Evolutionary conservation across 2,113 vertebrate species (phyloP).

Genomic region (Phasianus colchicus): DNA sequence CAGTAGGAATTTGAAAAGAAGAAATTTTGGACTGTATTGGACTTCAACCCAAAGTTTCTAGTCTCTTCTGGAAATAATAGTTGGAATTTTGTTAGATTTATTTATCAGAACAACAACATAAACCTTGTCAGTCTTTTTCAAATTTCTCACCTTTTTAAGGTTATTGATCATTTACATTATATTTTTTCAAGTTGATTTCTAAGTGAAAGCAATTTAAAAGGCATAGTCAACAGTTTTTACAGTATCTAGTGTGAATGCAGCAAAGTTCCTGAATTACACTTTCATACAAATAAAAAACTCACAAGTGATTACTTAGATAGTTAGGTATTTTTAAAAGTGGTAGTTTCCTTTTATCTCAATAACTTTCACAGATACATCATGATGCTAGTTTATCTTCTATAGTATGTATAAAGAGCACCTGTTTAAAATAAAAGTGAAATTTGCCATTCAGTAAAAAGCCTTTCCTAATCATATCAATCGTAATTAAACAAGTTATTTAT

Average conservation of each 20-base stretch:
- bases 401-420: neutral
- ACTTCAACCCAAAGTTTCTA: neutral
- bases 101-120: neutral
- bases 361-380: neutral
- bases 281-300: neutral
- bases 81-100: neutral
- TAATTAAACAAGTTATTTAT: neutral
- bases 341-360: neutral
- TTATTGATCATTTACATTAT: neutral
- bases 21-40: neutral
- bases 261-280: neutral
- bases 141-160: neutral
- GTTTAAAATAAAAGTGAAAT: neutral
- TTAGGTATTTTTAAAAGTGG: neutral
- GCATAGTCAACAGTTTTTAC: neutral
- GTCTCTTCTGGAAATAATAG: neutral
- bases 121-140: neutral
- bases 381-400: neutral
- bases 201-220: neutral
- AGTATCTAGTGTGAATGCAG: neutral
- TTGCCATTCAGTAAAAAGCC: neutral
- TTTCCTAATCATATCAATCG: neutral
- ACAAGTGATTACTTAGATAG: neutral
- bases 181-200: neutral
- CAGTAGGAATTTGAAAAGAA: neutral